These are phyloP conservation scores for Zaprionus ornatus DNA, from an alignment of 1,140 invertebrate species.

Conservation along the genomic window DNA sequence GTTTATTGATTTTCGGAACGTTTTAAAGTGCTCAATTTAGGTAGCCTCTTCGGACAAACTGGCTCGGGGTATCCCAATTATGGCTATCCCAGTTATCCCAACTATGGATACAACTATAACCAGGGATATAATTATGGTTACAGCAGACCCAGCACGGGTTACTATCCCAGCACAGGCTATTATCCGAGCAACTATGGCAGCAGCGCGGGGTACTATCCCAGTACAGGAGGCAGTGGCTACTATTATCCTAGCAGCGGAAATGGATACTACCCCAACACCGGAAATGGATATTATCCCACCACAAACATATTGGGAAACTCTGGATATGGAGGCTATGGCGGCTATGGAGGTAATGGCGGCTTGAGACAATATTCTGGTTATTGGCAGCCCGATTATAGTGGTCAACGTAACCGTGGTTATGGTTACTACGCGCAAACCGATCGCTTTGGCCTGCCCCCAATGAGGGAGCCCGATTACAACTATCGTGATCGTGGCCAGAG, in stretches of 20 bases:
- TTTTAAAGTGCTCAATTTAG: slow-evolving; percentile 65
- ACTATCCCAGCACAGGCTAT: slow-evolving; percentile 39
- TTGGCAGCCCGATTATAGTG: slow-evolving; percentile 77
- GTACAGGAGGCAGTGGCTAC: slow-evolving; percentile 22
- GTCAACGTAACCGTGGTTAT: slow-evolving; percentile 79
- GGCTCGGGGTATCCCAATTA: slow-evolving; percentile 57
- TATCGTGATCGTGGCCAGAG: slow-evolving; percentile 38
- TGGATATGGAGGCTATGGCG: slow-evolving; percentile 81
- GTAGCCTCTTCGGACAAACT: slow-evolving; percentile 53
- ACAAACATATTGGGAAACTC: slow-evolving; percentile 72
- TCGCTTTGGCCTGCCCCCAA: slow-evolving; percentile 73
- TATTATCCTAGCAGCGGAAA: slow-evolving; percentile 48
- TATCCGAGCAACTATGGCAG: slow-evolving; percentile 39
- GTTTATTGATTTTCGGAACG: neutral
- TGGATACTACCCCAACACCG: slow-evolving; percentile 28
- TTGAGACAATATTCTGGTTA: slow-evolving; percentile 83
- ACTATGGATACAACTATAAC: slow-evolving; percentile 11
- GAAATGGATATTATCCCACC: slow-evolving; percentile 61
- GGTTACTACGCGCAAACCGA: slow-evolving; percentile 77
- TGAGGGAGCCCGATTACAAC: slow-evolving; percentile 48
- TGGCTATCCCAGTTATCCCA: slow-evolving; percentile 39
- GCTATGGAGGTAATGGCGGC: slow-evolving; percentile 84
- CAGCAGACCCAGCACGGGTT: slow-evolving; percentile 42
- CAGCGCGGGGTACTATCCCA: slow-evolving; percentile 52
- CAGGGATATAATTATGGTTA: slow-evolving; percentile 23